Conservation (phyloP, 1,140 invertebrate genomes). For the Drosophila baimaii region DNA sequence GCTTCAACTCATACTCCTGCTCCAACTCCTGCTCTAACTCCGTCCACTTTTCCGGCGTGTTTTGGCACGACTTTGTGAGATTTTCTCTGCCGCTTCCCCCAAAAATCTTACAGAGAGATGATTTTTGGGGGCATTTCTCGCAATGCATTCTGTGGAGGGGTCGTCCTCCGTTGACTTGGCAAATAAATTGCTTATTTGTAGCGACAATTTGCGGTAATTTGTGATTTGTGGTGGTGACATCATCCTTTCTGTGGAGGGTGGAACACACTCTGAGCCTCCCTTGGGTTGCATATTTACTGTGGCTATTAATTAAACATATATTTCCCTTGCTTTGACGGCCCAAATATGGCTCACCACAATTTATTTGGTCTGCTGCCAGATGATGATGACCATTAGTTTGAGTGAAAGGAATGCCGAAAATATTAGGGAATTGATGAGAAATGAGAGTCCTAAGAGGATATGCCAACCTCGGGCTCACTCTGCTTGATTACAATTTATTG, state of each 20-base stretch:
- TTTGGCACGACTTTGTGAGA: constrained; percentile 78
- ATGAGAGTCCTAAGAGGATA: neutral
- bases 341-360: constrained; percentile 33
- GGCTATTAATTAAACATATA: constrained; percentile 81
- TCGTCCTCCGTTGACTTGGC: constrained; percentile 31
- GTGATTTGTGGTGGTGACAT: constrained; percentile 76
- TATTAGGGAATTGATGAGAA: constrained; percentile 6
- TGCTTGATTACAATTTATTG: constrained; percentile 72
- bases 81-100: constrained; percentile 39
- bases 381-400: constrained; percentile 38
- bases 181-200: constrained; percentile 84
- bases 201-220: constrained; percentile 82
- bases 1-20: neutral
- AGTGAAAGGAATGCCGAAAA: constrained; percentile 12
- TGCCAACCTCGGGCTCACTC: constrained; percentile 16
- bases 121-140: constrained; percentile 38
- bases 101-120: constrained; percentile 26
- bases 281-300: constrained; percentile 32
- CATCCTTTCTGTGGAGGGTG: constrained; percentile 38
- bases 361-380: constrained; percentile 41
- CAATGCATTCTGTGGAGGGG: constrained; percentile 39
- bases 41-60: constrained; percentile 47
- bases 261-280: constrained; percentile 12
- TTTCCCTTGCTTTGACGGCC: constrained; percentile 27
- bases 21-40: constrained; percentile 4